Base-by-base conservation (phyloP, 2,888 invertebrate species). In the Scrobipalpa costella region DNA sequence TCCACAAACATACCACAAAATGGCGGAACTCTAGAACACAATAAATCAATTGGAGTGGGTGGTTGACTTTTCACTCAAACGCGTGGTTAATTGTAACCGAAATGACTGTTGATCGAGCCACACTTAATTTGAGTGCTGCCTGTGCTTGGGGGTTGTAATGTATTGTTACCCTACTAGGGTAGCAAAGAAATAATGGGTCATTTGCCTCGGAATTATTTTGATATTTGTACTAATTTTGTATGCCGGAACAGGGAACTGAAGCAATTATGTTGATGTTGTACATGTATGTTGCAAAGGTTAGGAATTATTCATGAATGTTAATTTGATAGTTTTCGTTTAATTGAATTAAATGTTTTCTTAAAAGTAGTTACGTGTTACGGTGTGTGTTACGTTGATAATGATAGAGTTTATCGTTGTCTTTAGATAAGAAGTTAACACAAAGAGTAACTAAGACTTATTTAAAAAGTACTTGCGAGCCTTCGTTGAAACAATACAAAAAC, bases 41-140 rank as follows among this genome's bases (percentile, higher is more conserved):
- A 90, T 91, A 91, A 90, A 91, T 91, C 91, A 91, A 90, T 90
- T 90, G 90, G 87, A 90, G 91, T 91, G 90, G 90, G 90, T 90
- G 90, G 91, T 91, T 91, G 91, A 91, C 91, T 91, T 91, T 91
- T 91, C 89, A 90, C 90, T 90, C 90, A 88, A 90, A 90, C 88
- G 90, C 90, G 90, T 89, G 89, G 90, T 91, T 90, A 91, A 90
- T 91, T 91, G 91, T 90, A 90, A 90, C 91, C 90, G 88, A 91
- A 91, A 91, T 91, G 88, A 90, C 87, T 91, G 90, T 90, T 90
- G 90, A 91, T 91, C 90, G 91, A 88, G 88, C 85, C 85, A 85
- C 90, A 90, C 91, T 91, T 90, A 90, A 91, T 90, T 90, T 90
- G 90, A 91, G 91, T 91, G 90, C 88, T 88, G 85, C 86, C 85